Evolutionary conservation across 2,113 vertebrate genomes (phyloP).

Genomic region (Oncorhynchus mykiss): DNA sequence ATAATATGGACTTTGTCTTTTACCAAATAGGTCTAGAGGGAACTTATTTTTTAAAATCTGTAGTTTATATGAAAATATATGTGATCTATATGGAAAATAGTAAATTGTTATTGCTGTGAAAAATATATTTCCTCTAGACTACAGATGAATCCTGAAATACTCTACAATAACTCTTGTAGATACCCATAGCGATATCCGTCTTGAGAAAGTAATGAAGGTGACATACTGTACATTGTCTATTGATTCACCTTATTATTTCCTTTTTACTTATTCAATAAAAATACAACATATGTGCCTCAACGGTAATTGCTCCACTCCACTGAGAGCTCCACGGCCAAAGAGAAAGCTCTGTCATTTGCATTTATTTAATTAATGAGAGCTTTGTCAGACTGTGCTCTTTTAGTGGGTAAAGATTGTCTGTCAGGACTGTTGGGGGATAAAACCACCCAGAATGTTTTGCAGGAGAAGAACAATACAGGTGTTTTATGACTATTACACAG

Average conservation of each 20-base stretch:
- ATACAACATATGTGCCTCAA: neutral
- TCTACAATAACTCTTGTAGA: too few relatives aligned
- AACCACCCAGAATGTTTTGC: too few relatives aligned
- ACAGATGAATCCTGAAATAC: too few relatives aligned
- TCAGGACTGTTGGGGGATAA: neutral
- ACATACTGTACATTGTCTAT: neutral
- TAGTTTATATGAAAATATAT: too few relatives aligned
- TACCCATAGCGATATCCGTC: neutral
- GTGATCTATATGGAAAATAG: too few relatives aligned
- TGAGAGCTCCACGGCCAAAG: neutral
- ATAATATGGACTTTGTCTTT: too few relatives aligned
- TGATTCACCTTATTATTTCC: neutral
- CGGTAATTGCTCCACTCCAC: neutral
- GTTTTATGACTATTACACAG: too few relatives aligned
- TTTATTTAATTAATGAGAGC: neutral
- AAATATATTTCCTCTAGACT: too few relatives aligned
- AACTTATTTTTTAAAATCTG: neutral
- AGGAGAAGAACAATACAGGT: too few relatives aligned
- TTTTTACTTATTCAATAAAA: neutral
- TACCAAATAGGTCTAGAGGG: too few relatives aligned
- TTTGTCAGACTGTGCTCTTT: neutral
- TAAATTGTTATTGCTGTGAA: too few relatives aligned
- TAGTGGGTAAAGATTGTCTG: neutral
- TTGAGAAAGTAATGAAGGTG: neutral
- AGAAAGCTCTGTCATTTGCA: neutral